Evolutionary conservation across 2,113 vertebrate species (phyloP).

Genomic region (Chamaea fasciata): DNA sequence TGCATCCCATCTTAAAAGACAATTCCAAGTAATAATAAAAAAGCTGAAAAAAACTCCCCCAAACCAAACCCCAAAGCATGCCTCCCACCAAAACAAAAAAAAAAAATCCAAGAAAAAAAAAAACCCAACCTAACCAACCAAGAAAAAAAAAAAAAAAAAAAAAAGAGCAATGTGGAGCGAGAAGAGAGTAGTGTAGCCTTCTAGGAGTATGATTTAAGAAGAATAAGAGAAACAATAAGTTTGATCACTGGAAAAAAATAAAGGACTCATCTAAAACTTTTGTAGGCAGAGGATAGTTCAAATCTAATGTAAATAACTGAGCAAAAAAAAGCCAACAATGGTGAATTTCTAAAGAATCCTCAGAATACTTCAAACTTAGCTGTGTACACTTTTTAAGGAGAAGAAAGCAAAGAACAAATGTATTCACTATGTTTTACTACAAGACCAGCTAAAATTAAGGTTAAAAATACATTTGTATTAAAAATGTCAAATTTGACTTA

Average conservation of each 20-base stretch:
- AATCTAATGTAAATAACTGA: background rate
- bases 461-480: background rate
- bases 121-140: no score
- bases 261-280: background rate
- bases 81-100: fast-evolving
- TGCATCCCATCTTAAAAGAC: background rate
- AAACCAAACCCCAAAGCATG: background rate
- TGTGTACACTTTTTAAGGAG: background rate
- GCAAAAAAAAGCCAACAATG: background rate
- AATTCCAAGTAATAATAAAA: background rate
- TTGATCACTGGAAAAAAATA: background rate
- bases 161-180: background rate
- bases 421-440: background rate
- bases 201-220: background rate
- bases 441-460: background rate
- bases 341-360: background rate
- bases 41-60: no score
- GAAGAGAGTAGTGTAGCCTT: background rate
- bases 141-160: no score
- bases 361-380: background rate
- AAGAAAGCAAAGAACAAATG: background rate
- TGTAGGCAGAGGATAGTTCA: background rate
- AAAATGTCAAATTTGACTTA: background rate
- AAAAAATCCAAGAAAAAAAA: no score
- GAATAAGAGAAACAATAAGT: background rate